A percentile compares a stretch with the other conserved stretches of the same genome.
phyloP scores from a whole-genome alignment of 1,140 invertebrate genomes.

The Drosophila subobscura region DNA sequence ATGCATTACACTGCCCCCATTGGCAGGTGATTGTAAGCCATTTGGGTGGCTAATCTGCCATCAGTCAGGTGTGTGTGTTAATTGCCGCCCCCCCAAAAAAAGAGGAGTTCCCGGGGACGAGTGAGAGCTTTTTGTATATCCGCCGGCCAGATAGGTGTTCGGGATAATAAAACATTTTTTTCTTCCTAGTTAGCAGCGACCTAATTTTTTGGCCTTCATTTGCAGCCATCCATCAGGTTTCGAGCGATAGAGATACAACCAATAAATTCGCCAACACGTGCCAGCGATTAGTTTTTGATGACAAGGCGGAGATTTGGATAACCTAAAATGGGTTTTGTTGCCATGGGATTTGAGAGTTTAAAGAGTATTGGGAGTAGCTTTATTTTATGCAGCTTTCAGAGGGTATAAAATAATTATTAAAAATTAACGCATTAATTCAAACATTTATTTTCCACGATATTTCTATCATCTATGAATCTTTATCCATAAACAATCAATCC shows the following conservation, averaged over 20 bases:
- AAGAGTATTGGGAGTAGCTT: too few relatives aligned
- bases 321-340: too few relatives aligned
- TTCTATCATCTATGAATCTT: conserved; percentile 5
- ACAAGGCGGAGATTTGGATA: not conserved
- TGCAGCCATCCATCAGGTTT: conserved; percentile 1
- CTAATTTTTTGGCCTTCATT: conserved; percentile 2
- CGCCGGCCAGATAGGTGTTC: not conserved
- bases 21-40: conserved; percentile 4
- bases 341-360: too few relatives aligned
- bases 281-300: conserved; percentile 10
- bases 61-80: conserved; percentile 43
- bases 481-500: too few relatives aligned
- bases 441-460: too few relatives aligned
- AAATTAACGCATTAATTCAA: too few relatives aligned
- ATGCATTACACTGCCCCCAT: conserved; percentile 22
- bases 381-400: too few relatives aligned
- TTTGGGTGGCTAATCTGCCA: conserved; percentile 38
- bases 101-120: not conserved
- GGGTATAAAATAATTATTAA: too few relatives aligned
- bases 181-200: not conserved
- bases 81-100: conserved; percentile 23
- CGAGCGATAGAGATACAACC: not conserved
- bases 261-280: conserved; percentile 18
- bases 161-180: not conserved
- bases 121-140: not conserved